phyloP scores from a whole-genome alignment of 2,888 invertebrate species.

The Nineta flava region DNA sequence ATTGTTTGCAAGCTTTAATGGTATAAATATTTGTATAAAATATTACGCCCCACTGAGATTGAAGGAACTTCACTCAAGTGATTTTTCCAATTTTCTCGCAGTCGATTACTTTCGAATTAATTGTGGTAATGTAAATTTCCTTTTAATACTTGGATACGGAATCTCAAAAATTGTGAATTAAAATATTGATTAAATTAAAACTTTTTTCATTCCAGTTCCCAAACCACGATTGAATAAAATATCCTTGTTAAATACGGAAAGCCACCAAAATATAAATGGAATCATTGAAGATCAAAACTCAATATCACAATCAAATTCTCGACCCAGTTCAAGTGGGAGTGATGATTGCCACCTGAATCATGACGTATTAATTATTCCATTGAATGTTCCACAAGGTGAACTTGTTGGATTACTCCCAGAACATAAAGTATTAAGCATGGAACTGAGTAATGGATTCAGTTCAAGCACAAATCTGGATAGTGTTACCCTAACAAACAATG shows the following conservation, averaged over 20 bases:
- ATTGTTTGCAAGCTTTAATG: no score
- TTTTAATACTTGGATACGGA: no score
- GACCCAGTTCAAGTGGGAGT: constrained; percentile 6
- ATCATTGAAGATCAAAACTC: background rate
- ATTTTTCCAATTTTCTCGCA: no score
- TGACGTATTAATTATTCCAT: constrained; percentile 53
- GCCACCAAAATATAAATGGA: background rate
- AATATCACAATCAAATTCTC: background rate
- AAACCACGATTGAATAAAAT: constrained; percentile 14
- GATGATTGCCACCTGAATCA: constrained; percentile 18
- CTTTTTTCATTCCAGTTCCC: constrained; percentile 11
- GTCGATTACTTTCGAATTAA: no score
- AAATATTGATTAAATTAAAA: background rate
- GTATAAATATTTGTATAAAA: no score
- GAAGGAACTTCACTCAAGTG: no score
- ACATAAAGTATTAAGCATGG: constrained; percentile 38
- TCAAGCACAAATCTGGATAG: constrained; percentile 4
- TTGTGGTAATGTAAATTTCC: no score
- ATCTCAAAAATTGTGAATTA: no score
- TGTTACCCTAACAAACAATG: constrained; percentile 8
- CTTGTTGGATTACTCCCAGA: constrained; percentile 37
- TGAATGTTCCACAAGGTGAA: constrained; percentile 26
- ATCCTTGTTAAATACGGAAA: constrained; percentile 7
- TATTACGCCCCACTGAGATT: no score
- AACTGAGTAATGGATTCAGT: constrained; percentile 21